Evolutionary conservation across 2,797 vertebrate genomes (phyloP), one percentile per base, ranked within the genome.

Genomic region (Sylvilagus floridanus): DNA sequence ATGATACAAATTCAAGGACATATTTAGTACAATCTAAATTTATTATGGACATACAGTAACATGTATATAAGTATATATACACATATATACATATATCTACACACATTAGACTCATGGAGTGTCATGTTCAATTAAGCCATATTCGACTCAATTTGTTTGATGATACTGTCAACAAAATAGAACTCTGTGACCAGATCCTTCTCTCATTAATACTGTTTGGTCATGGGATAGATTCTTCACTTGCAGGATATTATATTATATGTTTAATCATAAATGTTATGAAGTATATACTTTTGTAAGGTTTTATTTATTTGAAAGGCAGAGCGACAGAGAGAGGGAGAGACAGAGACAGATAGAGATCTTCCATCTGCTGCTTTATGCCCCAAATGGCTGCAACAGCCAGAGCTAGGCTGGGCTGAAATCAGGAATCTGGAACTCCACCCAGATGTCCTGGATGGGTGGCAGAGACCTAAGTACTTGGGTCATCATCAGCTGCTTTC

Each of bases 131-230:
- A 52, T 89, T 87, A 83, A 77, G 35, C 60, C 78, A 30, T 52
- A 68, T 69, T 95, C 72, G 90, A 71, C n/a, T 84, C 95, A 60
- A 92, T 81, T 65, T 81, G 66, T 21, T 28, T 93, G 37, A 63
- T n/a, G 2, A 57, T 35, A 75, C 26, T 47, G 35, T 93, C 32
- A 78, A 37, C 63, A 91, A 93, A 92, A 93, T 0, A 42, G 30
- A 92, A 69, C 35, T 88, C 30, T 95, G 11, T 63, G 63, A 79
- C 24, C 19, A 82, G 69, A 84, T 7, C 85, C 65, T 42, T 90
- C 16, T 71, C 22, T 28, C n/a, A 3, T 26, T 35, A 19, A 4
- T 24, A 65, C 69, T 90, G 62, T 92, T 60, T 88, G 57, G 77
- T 76, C 69, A 92, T 5, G 47, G n/a, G 77, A 73, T 24, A 82